These are phyloP conservation scores for Parnassius smintheus DNA, from an alignment of 2,888 invertebrate species.

Conservation along the genomic window DNA sequence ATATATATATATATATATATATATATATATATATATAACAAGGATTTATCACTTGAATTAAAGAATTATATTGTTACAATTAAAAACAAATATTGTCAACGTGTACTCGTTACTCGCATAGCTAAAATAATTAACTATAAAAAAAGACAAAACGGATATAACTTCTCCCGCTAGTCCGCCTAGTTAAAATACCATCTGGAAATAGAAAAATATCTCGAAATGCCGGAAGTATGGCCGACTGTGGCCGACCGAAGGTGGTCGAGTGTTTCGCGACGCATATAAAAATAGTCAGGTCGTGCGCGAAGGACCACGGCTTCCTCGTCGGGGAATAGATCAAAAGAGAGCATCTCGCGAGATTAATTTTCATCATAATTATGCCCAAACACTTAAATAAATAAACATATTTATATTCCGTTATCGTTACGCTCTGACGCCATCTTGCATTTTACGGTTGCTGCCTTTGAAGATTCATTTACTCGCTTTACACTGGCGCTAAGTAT, in stretches of 20 bases:
- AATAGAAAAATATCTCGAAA: slow-evolving; percentile 39
- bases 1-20: no score
- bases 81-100: no score
- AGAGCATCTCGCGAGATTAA: slow-evolving; percentile 45
- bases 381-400: slow-evolving; percentile 6
- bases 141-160: slow-evolving; percentile 11
- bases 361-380: slow-evolving; percentile 54
- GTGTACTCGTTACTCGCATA: neutral
- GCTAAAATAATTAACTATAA: slow-evolving; percentile 1
- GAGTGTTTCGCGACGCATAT: slow-evolving; percentile 46
- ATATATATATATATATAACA: no score
- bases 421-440: slow-evolving; percentile 10
- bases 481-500: neutral
- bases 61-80: no score
- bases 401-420: slow-evolving; percentile 11
- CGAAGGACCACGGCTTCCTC: slow-evolving; percentile 48
- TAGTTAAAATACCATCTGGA: slow-evolving; percentile 50
- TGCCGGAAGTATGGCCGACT: slow-evolving; percentile 43
- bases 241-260: slow-evolving; percentile 43
- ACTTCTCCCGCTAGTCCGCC: slow-evolving; percentile 18
- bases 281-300: slow-evolving; percentile 37
- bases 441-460: slow-evolving; percentile 2
- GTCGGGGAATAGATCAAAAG: slow-evolving; percentile 66
- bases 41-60: no score
- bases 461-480: slow-evolving; percentile 13